Conservation (phyloP, 2,888 invertebrate genomes). For the Dryobotodes eremita region DNA sequence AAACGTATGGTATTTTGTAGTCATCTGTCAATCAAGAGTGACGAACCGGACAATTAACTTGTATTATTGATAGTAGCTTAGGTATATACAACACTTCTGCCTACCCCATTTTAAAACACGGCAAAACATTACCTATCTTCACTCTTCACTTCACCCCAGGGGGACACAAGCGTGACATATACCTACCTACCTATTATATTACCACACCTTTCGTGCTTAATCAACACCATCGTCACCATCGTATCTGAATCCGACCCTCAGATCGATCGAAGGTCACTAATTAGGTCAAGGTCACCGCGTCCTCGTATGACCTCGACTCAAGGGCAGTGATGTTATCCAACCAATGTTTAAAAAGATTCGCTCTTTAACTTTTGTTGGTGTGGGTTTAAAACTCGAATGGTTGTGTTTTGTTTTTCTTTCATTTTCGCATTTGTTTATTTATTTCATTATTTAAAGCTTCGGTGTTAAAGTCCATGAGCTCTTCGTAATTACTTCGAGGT, state of each 20-base stretch:
- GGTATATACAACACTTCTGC: not conserved
- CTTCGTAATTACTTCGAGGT: not conserved
- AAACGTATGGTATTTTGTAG: not conserved
- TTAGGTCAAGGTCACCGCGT: conserved; percentile 49
- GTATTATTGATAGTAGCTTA: not conserved
- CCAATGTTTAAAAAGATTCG: conserved; percentile 36
- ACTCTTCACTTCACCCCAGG: not conserved
- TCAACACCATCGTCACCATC: conserved; percentile 53
- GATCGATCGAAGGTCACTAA: conserved; percentile 60
- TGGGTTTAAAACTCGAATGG: conserved; percentile 13
- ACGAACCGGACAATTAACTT: not conserved
- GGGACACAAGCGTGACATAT: conserved; percentile 7
- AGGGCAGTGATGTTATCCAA: conserved; percentile 45
- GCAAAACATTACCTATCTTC: no score
- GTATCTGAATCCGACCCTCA: conserved; percentile 36
- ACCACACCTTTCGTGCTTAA: conserved; percentile 52
- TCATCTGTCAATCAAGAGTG: not conserved
- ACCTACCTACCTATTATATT: conserved; percentile 6
- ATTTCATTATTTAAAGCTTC: not conserved
- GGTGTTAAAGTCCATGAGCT: not conserved
- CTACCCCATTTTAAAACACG: not conserved
- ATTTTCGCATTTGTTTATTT: not conserved
- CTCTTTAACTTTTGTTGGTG: conserved; percentile 18
- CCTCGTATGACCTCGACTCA: conserved; percentile 45
- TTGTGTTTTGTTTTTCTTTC: conserved; percentile 28